These are phyloP conservation scores for Melanogrammus aeglefinus DNA, from an alignment of 2,797 vertebrate genomes.

Conservation along the genomic window DNA sequence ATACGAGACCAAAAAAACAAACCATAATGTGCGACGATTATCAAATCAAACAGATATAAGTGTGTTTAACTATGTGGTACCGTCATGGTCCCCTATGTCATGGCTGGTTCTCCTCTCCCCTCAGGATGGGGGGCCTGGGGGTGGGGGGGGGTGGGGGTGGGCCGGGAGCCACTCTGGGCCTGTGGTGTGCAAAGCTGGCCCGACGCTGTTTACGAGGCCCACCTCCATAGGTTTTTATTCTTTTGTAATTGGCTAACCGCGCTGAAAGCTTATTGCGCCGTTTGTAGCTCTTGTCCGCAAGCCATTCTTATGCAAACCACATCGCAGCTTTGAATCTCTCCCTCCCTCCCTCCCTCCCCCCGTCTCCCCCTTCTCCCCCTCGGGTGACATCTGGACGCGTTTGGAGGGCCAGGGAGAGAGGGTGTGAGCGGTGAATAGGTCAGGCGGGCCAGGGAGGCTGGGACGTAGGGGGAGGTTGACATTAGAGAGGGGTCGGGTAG, in stretches of 20 bases:
- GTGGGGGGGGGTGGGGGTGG: not conserved
- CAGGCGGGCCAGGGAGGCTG: not conserved
- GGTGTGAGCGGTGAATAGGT: not conserved
- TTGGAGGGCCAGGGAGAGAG: not conserved
- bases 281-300: constrained; percentile 37
- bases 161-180: too few species aligned
- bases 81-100: too few species aligned
- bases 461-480: not conserved
- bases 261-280: constrained; percentile 41
- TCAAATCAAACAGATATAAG: too few species aligned
- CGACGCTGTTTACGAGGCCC: not conserved
- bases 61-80: too few species aligned
- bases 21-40: too few species aligned
- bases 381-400: constrained; percentile 1
- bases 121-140: constrained; percentile 7
- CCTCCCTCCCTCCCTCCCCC: too few species aligned
- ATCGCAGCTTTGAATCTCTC: constrained; percentile 20
- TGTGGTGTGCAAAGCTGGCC: constrained; percentile 30
- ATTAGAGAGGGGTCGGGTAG: not conserved
- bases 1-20: too few species aligned
- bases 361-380: not conserved
- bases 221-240: constrained; percentile 44
- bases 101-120: not conserved
- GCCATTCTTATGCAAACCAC: constrained; percentile 51
- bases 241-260: constrained; percentile 58